phyloP scores from a whole-genome alignment of 2,113 vertebrate genomes.

The Camelus bactrianus region DNA sequence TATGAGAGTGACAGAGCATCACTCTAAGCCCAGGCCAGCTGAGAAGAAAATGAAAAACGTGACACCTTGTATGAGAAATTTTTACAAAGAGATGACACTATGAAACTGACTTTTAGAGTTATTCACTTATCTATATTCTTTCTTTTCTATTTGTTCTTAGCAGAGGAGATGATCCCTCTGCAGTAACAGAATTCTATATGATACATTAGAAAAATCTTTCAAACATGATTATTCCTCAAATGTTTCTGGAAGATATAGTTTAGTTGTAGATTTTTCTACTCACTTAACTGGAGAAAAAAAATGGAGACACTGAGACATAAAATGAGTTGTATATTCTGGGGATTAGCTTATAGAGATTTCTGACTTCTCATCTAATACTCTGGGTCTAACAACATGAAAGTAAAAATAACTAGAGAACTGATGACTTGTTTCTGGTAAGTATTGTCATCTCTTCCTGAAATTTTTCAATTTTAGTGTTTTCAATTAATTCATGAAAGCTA shows the following conservation, averaged over 20 bases:
- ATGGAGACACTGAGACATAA: not conserved
- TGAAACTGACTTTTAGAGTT: conserved; percentile 20
- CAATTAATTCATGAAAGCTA: not conserved
- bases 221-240: not conserved
- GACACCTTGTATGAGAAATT: conserved; percentile 36
- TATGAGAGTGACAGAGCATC: not conserved
- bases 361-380: not conserved
- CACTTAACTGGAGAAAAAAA: not conserved
- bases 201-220: conserved; percentile 36
- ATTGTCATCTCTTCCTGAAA: not conserved
- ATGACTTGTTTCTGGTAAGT: not conserved
- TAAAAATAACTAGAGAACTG: conserved; percentile 27
- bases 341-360: not conserved
- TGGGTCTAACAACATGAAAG: not conserved
- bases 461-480: not conserved
- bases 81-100: conserved; percentile 44
- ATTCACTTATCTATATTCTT: conserved; percentile 24
- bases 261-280: not conserved
- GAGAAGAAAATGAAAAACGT: not conserved
- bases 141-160: conserved; percentile 48
- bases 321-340: not conserved
- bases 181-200: not conserved
- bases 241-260: not conserved
- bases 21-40: not conserved
- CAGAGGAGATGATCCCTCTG: not conserved